Percentiles rank a stretch among this genome's conserved stretches.
Evolutionary conservation across 1,140 invertebrate genomes (phyloP).

Genomic region (Sinella curviseta): DNA sequence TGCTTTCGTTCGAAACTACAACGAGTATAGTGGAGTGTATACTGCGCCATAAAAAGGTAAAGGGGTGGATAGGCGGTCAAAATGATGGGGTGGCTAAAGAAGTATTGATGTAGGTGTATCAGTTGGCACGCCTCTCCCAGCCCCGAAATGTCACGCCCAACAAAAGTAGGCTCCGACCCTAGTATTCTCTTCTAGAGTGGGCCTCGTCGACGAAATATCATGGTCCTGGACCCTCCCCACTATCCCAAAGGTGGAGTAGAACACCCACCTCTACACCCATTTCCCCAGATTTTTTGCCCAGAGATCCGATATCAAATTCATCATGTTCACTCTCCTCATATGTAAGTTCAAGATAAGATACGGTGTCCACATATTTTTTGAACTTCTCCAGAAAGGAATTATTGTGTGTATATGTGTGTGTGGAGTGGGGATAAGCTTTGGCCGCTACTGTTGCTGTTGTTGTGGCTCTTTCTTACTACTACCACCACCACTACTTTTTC

Average conservation of each 20-base stretch:
- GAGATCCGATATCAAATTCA: slow-evolving; percentile 40
- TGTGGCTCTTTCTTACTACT: too few species aligned
- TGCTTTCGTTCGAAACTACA: not conserved
- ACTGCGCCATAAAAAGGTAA: slow-evolving; percentile 21
- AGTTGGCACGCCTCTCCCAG: slow-evolving; percentile 33
- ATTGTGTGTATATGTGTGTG: not conserved
- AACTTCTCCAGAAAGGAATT: not conserved
- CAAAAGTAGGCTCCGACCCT: slow-evolving; percentile 42
- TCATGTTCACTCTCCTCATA: slow-evolving; percentile 30
- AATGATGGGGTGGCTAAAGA: slow-evolving; percentile 46
- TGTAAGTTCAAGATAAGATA: slow-evolving; percentile 14
- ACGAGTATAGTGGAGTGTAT: slow-evolving; percentile 3
- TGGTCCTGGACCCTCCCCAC: slow-evolving; percentile 47
- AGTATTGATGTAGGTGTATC: slow-evolving; percentile 48
- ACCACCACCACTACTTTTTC: not conserved
- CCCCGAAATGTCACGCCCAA: slow-evolving; percentile 47
- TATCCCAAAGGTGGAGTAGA: slow-evolving; percentile 48
- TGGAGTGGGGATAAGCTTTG: not conserved
- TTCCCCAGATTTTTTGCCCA: slow-evolving; percentile 44
- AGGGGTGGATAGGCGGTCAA: slow-evolving; percentile 43
- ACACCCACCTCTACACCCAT: slow-evolving; percentile 47
- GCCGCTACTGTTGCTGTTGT: too few species aligned
- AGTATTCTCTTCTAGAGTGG: slow-evolving; percentile 42
- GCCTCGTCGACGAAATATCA: slow-evolving; percentile 43
- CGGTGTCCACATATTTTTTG: not conserved